Conservation (phyloP, 92 coral and sea anemone species). For the Umimayanthus kanabou region DNA sequence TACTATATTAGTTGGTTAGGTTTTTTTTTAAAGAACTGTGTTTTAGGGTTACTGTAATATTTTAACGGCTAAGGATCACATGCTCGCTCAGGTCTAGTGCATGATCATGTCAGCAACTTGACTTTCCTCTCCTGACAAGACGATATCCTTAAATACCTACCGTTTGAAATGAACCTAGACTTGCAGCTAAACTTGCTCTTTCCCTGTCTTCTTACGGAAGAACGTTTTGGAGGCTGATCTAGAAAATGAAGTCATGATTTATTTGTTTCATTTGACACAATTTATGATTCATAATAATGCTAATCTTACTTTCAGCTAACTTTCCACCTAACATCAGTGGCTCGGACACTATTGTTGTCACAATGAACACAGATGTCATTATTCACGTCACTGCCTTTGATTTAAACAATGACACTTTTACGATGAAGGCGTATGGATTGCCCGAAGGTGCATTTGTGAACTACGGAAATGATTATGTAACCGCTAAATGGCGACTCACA, state of each 20-base stretch:
- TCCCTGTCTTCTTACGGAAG: neutral
- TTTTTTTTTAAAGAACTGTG: too few relatives aligned
- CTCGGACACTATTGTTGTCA: conserved; percentile 52
- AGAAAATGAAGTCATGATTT: neutral
- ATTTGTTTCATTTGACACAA: neutral
- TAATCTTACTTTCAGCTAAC: conserved; percentile 29
- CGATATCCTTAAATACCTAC: too few relatives aligned
- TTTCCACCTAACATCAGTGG: conserved; percentile 59
- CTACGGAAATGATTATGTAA: conserved; percentile 39
- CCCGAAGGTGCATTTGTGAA: conserved; percentile 32
- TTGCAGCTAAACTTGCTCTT: neutral
- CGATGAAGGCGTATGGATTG: conserved; percentile 39
- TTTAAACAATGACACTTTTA: conserved; percentile 44
- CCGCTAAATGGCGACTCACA: conserved; percentile 54
- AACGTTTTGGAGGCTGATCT: neutral
- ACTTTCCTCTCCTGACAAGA: too few relatives aligned
- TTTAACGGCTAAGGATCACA: too few relatives aligned
- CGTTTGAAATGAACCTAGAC: too few relatives aligned
- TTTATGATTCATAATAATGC: neutral
- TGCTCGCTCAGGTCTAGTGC: too few relatives aligned
- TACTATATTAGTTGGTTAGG: too few relatives aligned
- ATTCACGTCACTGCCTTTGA: conserved; percentile 56
- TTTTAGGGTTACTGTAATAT: too few relatives aligned
- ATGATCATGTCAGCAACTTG: too few relatives aligned
- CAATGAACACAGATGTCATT: conserved; percentile 47